Evolutionary conservation across 2,113 vertebrate genomes (phyloP).

Genomic region (Polypterus bichir): DNA sequence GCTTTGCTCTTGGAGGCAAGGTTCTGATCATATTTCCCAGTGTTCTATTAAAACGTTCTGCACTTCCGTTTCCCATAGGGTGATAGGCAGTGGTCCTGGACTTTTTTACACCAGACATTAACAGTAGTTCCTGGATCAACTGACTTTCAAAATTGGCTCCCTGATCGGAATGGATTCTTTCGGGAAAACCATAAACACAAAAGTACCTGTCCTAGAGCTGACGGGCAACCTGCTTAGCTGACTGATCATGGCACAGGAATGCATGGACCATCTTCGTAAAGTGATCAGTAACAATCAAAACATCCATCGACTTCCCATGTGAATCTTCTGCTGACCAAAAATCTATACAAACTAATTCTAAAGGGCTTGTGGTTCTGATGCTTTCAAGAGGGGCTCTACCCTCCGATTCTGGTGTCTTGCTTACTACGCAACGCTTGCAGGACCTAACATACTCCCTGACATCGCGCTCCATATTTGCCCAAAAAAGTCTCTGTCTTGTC

Average conservation of each 20-base stretch:
- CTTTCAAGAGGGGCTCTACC: too few relatives aligned
- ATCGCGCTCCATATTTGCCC: too few relatives aligned
- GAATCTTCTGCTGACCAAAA: slow-evolving; percentile 6
- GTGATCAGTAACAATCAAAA: slow-evolving; percentile 3
- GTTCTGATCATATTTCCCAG: slow-evolving; percentile 11
- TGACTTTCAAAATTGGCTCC: slow-evolving; percentile 10
- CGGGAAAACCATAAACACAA: slow-evolving; percentile 10
- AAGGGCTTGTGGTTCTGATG: too few relatives aligned
- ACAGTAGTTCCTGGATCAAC: slow-evolving; percentile 7
- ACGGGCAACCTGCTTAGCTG: not conserved
- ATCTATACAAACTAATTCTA: too few relatives aligned
- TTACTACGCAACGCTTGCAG: too few relatives aligned
- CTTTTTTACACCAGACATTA: slow-evolving; percentile 10
- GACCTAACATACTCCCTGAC: too few relatives aligned
- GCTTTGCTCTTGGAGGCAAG: slow-evolving; percentile 8
- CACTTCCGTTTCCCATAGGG: slow-evolving; percentile 9
- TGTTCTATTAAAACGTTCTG: slow-evolving; percentile 6
- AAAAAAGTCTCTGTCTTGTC: too few relatives aligned
- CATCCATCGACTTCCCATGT: slow-evolving; percentile 4
- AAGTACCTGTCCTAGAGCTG: slow-evolving; percentile 8
- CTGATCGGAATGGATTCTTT: slow-evolving; percentile 5
- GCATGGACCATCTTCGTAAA: slow-evolving; percentile 6
- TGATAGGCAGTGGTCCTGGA: slow-evolving; percentile 11
- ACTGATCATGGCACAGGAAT: slow-evolving; percentile 4
- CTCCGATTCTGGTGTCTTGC: too few relatives aligned